Evolutionary conservation across 1,140 invertebrate genomes (phyloP), one percentile per base, ranked within the genome.

Genomic region (Drosophila ironensis): DNA sequence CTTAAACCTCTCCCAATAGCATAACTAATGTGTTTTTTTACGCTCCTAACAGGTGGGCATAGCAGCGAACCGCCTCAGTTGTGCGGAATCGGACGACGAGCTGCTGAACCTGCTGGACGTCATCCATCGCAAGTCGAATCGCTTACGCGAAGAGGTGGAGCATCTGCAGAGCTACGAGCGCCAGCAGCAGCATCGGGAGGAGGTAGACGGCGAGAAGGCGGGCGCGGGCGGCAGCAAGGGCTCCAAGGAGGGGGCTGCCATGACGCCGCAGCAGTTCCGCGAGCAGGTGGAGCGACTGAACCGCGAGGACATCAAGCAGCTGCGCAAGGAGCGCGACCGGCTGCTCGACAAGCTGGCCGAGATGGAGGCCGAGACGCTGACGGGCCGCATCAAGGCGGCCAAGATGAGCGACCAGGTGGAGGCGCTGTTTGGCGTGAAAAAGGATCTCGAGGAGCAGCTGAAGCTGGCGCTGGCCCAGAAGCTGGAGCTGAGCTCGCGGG

Each of bases 91-190:
- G 11, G 95, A 96, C 87, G 95, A 96, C 80, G 96, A 97, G 77
- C 91, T 97, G 7, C 96, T 95, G 93, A 95, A 95, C 67, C 91
- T 97, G 19, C 91, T 97, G 44, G 96, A 97, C 84, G 94, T 96
- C 63, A 97, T 97, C 70, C 95, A 97, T 64, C 91, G 94, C 17
- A 95, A 96, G 72, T 95, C 95, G 8, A 93, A 93, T 11, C 91
- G 93, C 28, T 91, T 96, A 68, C 92, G 95, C 57, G 93, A 95
- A 53, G 95, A 96, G 78, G 93, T 94, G 12, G 94, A 94, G 59
- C 91, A 92, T 50, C 68, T 91, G 30, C 80, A 91, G 45, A 84
- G 64, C 42, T 89, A 81, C 35, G 87, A 89, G 40, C 57, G 78
- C 8, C 54, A 71, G 19, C 51, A 69, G 33, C 57, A 37, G 0